Conservation (phyloP, 2,797 vertebrate species). For the Mionectes olivaceus region DNA sequence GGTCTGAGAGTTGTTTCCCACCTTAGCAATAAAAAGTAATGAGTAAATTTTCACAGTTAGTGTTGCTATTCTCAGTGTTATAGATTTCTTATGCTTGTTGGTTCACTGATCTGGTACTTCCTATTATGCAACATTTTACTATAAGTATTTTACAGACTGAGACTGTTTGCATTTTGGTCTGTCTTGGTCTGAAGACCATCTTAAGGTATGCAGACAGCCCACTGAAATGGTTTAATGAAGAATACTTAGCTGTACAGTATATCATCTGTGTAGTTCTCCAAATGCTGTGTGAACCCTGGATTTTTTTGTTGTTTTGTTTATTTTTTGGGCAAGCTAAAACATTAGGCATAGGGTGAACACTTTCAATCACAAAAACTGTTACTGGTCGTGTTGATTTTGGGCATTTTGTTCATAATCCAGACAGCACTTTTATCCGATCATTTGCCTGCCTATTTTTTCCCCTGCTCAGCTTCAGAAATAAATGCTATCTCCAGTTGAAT, state of each 20-base stretch:
- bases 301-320: neutral
- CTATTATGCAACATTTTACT: neutral
- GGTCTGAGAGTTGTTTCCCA: neutral
- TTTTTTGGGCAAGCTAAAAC: neutral
- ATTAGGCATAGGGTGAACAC: neutral
- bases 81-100: neutral
- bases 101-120: neutral
- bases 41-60: neutral
- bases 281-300: neutral
- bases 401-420: neutral
- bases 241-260: neutral
- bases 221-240: neutral
- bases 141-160: neutral
- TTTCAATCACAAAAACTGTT: neutral
- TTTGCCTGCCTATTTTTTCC: neutral
- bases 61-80: neutral
- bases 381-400: neutral
- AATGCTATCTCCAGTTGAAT: neutral
- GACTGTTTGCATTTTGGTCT: neutral
- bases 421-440: neutral
- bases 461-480: neutral
- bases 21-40: neutral
- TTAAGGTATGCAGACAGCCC: neutral
- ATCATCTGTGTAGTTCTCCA: neutral
- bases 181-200: neutral